Evolutionary conservation across 30 jellyfish, hydroid and myxozoan species (phyloP).

Genomic region (Pelagia noctiluca): DNA sequence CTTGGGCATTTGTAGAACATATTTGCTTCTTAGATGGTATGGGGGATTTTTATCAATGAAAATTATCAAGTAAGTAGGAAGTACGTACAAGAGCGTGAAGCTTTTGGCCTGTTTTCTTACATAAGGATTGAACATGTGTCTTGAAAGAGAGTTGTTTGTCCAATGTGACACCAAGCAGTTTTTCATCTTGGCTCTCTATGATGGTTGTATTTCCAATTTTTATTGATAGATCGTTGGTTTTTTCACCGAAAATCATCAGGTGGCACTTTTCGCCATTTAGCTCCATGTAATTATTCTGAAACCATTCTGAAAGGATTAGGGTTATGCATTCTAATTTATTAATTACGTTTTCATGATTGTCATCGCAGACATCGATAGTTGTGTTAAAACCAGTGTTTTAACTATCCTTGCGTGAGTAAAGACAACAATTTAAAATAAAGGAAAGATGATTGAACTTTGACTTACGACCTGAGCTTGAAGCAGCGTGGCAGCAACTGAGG

Average conservation of each 20-base stretch:
- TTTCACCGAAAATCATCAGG: too few relatives aligned
- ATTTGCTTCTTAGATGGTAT: too few relatives aligned
- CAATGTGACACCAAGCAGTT: slow-evolving; percentile 48
- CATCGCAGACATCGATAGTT: too few relatives aligned
- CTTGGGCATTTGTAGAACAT: too few relatives aligned
- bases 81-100: slow-evolving; percentile 12
- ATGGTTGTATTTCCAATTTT: slow-evolving; percentile 43
- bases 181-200: too few relatives aligned
- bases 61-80: slow-evolving; percentile 18
- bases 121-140: slow-evolving; percentile 23
- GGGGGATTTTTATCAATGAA: slow-evolving; percentile 14
- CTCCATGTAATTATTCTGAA: too few relatives aligned
- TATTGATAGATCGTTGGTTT: slow-evolving; percentile 5
- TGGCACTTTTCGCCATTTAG: slow-evolving; percentile 25
- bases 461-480: too few relatives aligned
- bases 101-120: slow-evolving; percentile 27
- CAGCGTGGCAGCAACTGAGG: too few relatives aligned
- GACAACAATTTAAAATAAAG: too few relatives aligned
- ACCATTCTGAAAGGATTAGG: not conserved
- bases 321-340: slow-evolving; percentile 6
- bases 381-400: too few relatives aligned
- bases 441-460: too few relatives aligned
- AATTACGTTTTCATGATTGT: slow-evolving; percentile 4
- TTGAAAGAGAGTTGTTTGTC: slow-evolving; percentile 26
- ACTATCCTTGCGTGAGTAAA: too few relatives aligned